Percentiles rank a stretch among this genome's conserved stretches.
These are phyloP conservation scores for Eupleurogrammus muticus DNA, from an alignment of 2,797 vertebrate species.

Conservation along the genomic window DNA sequence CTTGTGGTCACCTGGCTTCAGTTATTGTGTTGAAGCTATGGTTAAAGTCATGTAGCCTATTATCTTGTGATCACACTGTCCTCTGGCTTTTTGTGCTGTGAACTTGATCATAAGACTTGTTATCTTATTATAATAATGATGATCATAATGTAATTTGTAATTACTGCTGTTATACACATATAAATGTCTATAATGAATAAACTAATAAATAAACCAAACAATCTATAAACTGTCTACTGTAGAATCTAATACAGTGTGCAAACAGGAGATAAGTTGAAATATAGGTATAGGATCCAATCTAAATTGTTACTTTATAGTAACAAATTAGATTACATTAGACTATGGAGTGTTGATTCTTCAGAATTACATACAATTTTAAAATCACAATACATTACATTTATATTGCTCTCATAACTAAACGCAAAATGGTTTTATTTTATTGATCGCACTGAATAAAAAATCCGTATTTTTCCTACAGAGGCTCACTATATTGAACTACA, in stretches of 20 bases:
- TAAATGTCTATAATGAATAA: neutral
- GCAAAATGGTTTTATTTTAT: neutral
- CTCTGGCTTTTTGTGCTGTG: neutral
- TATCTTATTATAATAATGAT: neutral
- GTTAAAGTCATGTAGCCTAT: neutral
- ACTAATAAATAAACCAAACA: too few species aligned
- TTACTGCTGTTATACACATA: neutral
- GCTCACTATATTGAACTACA: conserved; percentile 27
- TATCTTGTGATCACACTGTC: neutral
- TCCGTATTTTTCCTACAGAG: neutral
- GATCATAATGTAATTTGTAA: neutral
- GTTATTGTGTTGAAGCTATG: conserved; percentile 6
- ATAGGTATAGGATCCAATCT: neutral
- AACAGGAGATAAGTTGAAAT: neutral
- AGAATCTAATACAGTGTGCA: neutral
- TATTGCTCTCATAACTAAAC: neutral
- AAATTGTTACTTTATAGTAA: too few species aligned
- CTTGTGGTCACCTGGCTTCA: conserved; percentile 73
- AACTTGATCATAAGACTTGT: neutral
- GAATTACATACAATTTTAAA: neutral
- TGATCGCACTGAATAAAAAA: neutral
- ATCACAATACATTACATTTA: too few species aligned
- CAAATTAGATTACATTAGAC: too few species aligned
- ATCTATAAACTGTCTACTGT: neutral
- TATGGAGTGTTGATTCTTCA: neutral